Percentiles rank a stretch among this genome's conserved stretches.
Conservation (phyloP, 2,888 invertebrate genomes). For the Cephus runcator region DNA sequence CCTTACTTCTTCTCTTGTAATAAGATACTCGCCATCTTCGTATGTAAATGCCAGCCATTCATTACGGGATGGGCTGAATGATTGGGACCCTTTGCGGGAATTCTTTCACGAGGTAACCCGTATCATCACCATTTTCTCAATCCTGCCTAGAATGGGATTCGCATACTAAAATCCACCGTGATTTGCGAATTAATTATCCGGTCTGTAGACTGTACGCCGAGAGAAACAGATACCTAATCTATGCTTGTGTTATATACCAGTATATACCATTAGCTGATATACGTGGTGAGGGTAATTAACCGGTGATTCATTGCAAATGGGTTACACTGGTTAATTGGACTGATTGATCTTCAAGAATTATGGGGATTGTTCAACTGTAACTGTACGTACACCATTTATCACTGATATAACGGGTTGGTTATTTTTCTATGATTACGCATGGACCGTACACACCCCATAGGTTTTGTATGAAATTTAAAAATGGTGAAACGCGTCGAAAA, state of each 20-base stretch:
- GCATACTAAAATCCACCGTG: not conserved
- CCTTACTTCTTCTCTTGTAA: slow-evolving; percentile 54
- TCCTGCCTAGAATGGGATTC: not conserved
- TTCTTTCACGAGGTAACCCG: slow-evolving; percentile 49
- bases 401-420: not conserved
- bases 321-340: not conserved
- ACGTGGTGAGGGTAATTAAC: not conserved
- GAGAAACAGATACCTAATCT: not conserved
- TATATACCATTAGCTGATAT: not conserved
- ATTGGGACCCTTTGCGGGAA: slow-evolving; percentile 60
- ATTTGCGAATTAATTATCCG: not conserved
- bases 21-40: slow-evolving; percentile 66
- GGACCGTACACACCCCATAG: not conserved
- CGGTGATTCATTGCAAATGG: not conserved
- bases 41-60: slow-evolving; percentile 65
- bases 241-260: not conserved
- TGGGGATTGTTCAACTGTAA: not conserved
- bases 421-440: not conserved
- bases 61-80: slow-evolving; percentile 62
- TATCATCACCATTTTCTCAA: not conserved
- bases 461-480: not conserved
- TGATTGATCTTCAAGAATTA: not conserved
- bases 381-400: not conserved
- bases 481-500: not conserved
- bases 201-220: not conserved